Evolutionary conservation across 2,797 vertebrate genomes (phyloP), one percentile per base, ranked within the genome.

Genomic region (Leucoraja ocellata): DNA sequence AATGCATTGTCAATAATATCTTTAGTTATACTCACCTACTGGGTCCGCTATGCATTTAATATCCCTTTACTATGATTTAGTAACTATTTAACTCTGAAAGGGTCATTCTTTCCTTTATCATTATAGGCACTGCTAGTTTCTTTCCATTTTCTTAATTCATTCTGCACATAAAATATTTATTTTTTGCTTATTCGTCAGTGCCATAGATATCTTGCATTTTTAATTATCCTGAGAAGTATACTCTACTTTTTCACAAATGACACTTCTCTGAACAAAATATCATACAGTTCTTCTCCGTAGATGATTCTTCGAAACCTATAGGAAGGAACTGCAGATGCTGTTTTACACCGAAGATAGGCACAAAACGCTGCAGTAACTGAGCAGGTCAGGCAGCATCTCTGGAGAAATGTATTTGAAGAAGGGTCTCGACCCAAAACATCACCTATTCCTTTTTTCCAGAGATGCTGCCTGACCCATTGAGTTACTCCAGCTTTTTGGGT

Each of bases 41-140:
- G 28, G n/a, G 84, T 65, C 84, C 13, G 14, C 61, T 88, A 65
- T 88, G 61, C n/a, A 88, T 88, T 88, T 68, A 88, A 88, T 21
- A 65, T 68, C n/a, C 6, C 63, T 68, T 68, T 36, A 68, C 7
- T 65, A 25, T 23, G 58, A 7, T 88, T 32, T 32, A 65, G 28
- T n/a, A 18, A 32, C 63, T 88, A 0, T n/a, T 36, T 0, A 65
- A 36, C 61, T 88, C n/a, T 14, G n/a, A 58, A 11, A 86, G 83
- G 25, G 58, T 65, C 13, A 16, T 18, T 88, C n/a, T 7, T 36
- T 65, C 25, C n/a, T 36, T 65, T 68, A 68, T 61, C 58, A 25
- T n/a, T 86, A n/a, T 63, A 18, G 14, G 61, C n/a, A 18, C 6
- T 1, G 13, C 63, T 86, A 32, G 4, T 32, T 63, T 63, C 28